These are phyloP conservation scores for Chydorus sphaericus DNA, from an alignment of 2,888 invertebrate species.

Conservation along the genomic window DNA sequence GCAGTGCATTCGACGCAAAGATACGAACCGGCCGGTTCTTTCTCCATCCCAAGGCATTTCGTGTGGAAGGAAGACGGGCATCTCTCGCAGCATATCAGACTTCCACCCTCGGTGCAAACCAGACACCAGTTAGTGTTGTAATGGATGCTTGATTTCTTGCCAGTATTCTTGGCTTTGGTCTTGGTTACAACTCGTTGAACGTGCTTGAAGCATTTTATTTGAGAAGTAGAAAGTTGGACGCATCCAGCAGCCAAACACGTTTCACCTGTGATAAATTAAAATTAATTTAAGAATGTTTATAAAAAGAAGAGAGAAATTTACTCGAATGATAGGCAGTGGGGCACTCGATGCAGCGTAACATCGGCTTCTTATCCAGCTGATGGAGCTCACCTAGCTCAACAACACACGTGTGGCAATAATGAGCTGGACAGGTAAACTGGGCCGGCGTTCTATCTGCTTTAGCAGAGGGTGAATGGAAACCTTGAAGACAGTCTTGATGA, in stretches of 20 bases:
- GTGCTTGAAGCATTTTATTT: conserved; percentile 77
- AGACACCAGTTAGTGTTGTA: conserved; percentile 89
- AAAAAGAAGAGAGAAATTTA: too few relatives aligned
- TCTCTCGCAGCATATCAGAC: conserved; percentile 78
- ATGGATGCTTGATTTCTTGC: conserved; percentile 35
- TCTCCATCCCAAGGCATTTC: conserved; percentile 56
- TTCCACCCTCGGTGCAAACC: conserved; percentile 60
- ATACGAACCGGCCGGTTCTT: conserved; percentile 51
- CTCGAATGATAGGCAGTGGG: conserved; percentile 72
- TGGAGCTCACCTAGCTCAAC: conserved; percentile 50
- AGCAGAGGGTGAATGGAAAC: conserved; percentile 54
- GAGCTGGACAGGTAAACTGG: conserved; percentile 57
- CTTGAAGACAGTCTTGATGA: conserved; percentile 55
- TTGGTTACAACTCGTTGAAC: conserved; percentile 21
- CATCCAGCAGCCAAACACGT: conserved; percentile 79
- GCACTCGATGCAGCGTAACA: conserved; percentile 66
- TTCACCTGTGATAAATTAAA: conserved; percentile 40
- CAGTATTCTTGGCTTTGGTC: neutral
- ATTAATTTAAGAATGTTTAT: too few relatives aligned
- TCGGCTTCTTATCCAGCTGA: conserved; percentile 44
- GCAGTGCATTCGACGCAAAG: conserved; percentile 83
- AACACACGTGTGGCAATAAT: conserved; percentile 72
- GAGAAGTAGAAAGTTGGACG: conserved; percentile 52
- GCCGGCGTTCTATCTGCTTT: conserved; percentile 29
- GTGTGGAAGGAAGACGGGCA: conserved; percentile 86